phyloP scores from a whole-genome alignment of 2,888 invertebrate genomes.

The Petrolisthes manimaculis region DNA sequence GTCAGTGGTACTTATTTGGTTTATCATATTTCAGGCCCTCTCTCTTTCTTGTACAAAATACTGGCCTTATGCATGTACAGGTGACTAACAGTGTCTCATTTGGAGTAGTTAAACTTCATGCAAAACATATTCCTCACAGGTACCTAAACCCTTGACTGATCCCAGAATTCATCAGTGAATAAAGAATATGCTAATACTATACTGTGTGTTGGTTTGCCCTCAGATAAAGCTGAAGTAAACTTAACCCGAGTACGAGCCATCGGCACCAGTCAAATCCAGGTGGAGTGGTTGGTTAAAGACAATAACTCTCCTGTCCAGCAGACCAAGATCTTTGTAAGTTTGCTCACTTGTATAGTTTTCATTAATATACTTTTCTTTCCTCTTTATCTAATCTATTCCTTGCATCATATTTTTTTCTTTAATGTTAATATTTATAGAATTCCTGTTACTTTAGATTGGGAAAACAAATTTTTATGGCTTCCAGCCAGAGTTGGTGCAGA shows the following conservation, averaged over 20 bases:
- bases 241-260: slow-evolving; percentile 54
- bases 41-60: too few relatives aligned
- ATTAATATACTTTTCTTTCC: background rate
- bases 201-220: slow-evolving; percentile 1
- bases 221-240: slow-evolving; percentile 56
- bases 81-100: too few relatives aligned
- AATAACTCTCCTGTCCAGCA: slow-evolving; percentile 51
- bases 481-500: too few relatives aligned
- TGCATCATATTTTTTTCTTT: background rate
- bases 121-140: too few relatives aligned
- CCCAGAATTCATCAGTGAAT: too few relatives aligned
- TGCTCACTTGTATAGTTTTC: too few relatives aligned
- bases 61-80: too few relatives aligned
- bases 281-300: slow-evolving; percentile 59
- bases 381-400: background rate
- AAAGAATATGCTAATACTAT: background rate
- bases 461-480: background rate
- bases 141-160: too few relatives aligned
- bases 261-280: slow-evolving; percentile 58
- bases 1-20: too few relatives aligned
- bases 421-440: background rate
- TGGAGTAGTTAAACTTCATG: too few relatives aligned
- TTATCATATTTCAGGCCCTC: too few relatives aligned
- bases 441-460: background rate
- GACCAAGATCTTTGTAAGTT: slow-evolving; percentile 46